phyloP scores from a whole-genome alignment of 2,888 invertebrate genomes.

The Himalopsyche anomala region DNA sequence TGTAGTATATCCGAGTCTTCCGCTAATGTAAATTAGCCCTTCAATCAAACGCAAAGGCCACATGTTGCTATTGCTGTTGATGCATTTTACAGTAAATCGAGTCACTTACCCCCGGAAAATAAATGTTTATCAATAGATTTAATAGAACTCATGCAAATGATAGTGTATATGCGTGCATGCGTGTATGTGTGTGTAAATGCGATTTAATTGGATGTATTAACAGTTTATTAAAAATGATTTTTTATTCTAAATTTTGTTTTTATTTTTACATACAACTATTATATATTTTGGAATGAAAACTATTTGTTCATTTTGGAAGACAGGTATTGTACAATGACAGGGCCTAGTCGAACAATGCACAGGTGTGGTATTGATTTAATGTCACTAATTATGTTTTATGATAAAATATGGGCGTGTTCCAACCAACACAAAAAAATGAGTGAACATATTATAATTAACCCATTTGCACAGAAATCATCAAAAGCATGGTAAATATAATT shows the following conservation, averaged over 20 bases:
- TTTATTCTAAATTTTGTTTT: slow-evolving; percentile 41
- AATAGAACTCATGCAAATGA: slow-evolving; percentile 38
- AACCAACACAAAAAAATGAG: too few relatives aligned
- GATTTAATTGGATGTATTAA: slow-evolving; percentile 41
- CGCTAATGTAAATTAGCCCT: background rate
- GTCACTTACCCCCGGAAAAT: background rate
- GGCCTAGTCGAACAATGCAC: too few relatives aligned
- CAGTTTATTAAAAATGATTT: slow-evolving; percentile 39
- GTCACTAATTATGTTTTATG: too few relatives aligned
- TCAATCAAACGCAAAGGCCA: background rate
- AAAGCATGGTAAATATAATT: too few relatives aligned
- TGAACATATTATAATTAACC: too few relatives aligned
- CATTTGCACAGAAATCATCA: too few relatives aligned
- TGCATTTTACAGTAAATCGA: background rate
- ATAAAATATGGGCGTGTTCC: too few relatives aligned
- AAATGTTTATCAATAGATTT: slow-evolving; percentile 42
- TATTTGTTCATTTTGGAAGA: too few relatives aligned
- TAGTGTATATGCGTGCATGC: slow-evolving; percentile 35
- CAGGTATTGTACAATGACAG: too few relatives aligned
- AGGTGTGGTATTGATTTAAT: too few relatives aligned
- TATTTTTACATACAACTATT: background rate
- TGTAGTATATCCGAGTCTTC: slow-evolving; percentile 5
- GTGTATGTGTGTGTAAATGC: slow-evolving; percentile 25
- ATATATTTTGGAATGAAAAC: too few relatives aligned
- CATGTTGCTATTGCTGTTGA: background rate